Conservation (phyloP, 2,113 vertebrate species). For the Podarcis muralis region DNA sequence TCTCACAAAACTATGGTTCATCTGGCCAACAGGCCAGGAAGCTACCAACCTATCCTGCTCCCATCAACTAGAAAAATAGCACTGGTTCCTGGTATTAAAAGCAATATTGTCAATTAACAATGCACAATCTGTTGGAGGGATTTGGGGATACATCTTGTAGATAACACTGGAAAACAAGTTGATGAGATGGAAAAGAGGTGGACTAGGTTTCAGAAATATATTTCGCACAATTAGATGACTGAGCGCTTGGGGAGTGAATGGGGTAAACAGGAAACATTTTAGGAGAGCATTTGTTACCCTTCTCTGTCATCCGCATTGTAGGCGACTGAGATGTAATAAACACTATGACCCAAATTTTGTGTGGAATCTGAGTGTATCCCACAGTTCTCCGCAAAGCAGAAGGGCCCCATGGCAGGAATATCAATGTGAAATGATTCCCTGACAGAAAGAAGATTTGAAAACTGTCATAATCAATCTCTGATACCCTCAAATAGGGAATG, state of each 20-base stretch:
- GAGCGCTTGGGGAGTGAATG: neutral
- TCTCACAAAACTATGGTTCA: too few species aligned
- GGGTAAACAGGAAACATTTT: neutral
- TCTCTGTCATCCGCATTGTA: neutral
- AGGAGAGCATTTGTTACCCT: neutral
- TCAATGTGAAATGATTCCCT: neutral
- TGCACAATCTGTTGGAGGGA: conserved; percentile 31
- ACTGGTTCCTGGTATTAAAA: conserved; percentile 18
- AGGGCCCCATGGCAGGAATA: neutral
- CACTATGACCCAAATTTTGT: neutral
- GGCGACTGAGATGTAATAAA: neutral
- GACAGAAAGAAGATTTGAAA: neutral
- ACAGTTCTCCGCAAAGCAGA: neutral
- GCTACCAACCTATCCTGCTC: too few species aligned
- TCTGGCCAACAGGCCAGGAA: too few species aligned
- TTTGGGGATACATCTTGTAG: conserved; percentile 49
- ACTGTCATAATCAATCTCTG: neutral
- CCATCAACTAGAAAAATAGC: too few species aligned
- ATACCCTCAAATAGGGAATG: neutral
- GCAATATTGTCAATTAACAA: conserved; percentile 53
- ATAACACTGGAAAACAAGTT: conserved; percentile 36
- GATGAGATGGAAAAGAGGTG: conserved; percentile 19
- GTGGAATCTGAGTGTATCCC: neutral
- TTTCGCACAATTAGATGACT: accelerated
- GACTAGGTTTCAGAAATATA: neutral